A percentile compares a stretch with the other conserved stretches of the same genome.
Conservation (phyloP, 2,797 vertebrate genomes). For the Microcaecilia unicolor region DNA sequence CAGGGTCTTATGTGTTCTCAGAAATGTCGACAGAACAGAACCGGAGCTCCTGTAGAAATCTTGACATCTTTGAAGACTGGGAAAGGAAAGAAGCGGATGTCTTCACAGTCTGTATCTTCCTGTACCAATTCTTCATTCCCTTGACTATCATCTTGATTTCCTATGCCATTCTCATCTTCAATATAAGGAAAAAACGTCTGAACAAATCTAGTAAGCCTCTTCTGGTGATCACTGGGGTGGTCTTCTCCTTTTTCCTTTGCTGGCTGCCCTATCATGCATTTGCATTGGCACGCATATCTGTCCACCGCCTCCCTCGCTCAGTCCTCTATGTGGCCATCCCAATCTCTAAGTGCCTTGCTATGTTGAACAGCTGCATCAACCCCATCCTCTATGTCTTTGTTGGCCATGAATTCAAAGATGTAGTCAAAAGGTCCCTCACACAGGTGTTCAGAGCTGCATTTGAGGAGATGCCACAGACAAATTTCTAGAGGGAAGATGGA, state of each 20-base stretch:
- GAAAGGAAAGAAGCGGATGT: slow-evolving; percentile 14
- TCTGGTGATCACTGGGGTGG: slow-evolving; percentile 17
- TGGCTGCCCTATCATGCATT: slow-evolving; percentile 26
- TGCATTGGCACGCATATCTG: slow-evolving; percentile 15
- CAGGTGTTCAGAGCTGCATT: slow-evolving; percentile 41
- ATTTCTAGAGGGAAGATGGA: too few species aligned
- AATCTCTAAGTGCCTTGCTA: slow-evolving; percentile 23
- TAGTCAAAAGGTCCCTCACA: slow-evolving; percentile 63
- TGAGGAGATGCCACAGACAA: too few species aligned
- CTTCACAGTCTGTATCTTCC: slow-evolving; percentile 27
- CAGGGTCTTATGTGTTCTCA: slow-evolving; percentile 22
- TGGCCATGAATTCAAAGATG: slow-evolving; percentile 56
- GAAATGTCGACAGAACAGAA: slow-evolving; percentile 18
- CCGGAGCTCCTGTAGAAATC: slow-evolving; percentile 27
- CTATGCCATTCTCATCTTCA: slow-evolving; percentile 15
- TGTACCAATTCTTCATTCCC: slow-evolving; percentile 24
- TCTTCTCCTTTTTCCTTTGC: slow-evolving; percentile 26
- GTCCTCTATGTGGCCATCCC: slow-evolving; percentile 19
- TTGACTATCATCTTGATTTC: slow-evolving; percentile 18
- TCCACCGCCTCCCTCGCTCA: slow-evolving; percentile 1
- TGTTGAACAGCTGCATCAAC: slow-evolving; percentile 66
- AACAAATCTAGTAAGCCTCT: slow-evolving; percentile 23
- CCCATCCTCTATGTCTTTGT: slow-evolving; percentile 71
- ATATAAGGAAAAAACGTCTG: slow-evolving; percentile 19
- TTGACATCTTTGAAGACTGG: slow-evolving; percentile 29